Conservation (phyloP, 1,140 invertebrate species). For the Antheraea pernyi region DNA sequence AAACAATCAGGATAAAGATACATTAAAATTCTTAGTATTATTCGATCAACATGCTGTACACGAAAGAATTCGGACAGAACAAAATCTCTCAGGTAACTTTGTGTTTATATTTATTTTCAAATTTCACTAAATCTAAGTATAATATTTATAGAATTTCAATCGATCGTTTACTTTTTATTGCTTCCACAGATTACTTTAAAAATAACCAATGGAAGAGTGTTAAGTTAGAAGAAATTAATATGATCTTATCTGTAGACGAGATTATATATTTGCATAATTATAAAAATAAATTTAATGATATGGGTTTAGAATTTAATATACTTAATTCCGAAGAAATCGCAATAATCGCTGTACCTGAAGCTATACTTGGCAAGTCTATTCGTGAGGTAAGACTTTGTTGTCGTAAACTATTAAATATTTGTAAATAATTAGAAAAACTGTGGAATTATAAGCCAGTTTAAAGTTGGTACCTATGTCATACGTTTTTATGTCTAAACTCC, state of each 20-base stretch:
- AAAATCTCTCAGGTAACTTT: slow-evolving; percentile 49
- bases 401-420: background rate
- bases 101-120: background rate
- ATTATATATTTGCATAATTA: slow-evolving; percentile 56
- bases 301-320: slow-evolving; percentile 55
- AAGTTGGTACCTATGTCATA: no score
- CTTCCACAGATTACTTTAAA: slow-evolving; percentile 49
- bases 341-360: slow-evolving; percentile 52
- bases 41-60: slow-evolving; percentile 90
- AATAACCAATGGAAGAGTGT: slow-evolving; percentile 46
- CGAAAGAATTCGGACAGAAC: slow-evolving; percentile 85
- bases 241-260: slow-evolving; percentile 48
- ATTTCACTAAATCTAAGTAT: no score
- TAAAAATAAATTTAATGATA: slow-evolving; percentile 51
- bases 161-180: background rate
- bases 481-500: no score
- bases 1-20: slow-evolving; percentile 14
- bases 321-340: slow-evolving; percentile 36
- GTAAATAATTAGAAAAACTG: background rate
- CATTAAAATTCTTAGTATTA: slow-evolving; percentile 78
- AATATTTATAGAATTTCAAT: background rate
- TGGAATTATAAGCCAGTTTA: no score
- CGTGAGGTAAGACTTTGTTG: slow-evolving; percentile 43
- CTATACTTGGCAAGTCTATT: slow-evolving; percentile 58
- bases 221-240: slow-evolving; percentile 35